Percentiles rank a stretch among this genome's conserved stretches.
These are phyloP conservation scores for Tenthredo distinguenda DNA, from an alignment of 2,888 invertebrate species.

Conservation along the genomic window DNA sequence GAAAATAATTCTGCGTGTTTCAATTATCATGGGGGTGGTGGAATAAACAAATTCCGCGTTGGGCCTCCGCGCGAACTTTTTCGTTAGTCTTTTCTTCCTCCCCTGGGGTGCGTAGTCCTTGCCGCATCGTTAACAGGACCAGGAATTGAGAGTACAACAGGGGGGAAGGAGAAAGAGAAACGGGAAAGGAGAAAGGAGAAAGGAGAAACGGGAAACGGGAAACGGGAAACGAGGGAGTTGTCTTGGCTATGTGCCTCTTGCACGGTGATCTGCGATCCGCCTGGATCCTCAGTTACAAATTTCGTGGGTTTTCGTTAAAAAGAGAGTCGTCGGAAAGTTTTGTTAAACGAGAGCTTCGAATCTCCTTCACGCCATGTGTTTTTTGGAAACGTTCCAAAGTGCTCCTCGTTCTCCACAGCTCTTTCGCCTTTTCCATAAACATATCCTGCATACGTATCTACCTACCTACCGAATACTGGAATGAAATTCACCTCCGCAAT, in stretches of 20 bases:
- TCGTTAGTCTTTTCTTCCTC: conserved; percentile 20
- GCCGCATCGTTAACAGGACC: conserved; percentile 30
- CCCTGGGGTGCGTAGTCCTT: conserved; percentile 20
- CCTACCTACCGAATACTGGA: neutral
- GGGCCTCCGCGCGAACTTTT: neutral
- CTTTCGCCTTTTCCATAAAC: neutral
- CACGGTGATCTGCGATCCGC: conserved; percentile 22
- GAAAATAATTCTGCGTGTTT: neutral
- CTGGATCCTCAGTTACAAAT: conserved; percentile 19
- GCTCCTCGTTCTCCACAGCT: neutral
- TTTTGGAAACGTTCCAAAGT: conserved; percentile 27
- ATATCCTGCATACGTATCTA: neutral
- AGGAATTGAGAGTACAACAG: conserved; percentile 30
- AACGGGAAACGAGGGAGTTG: conserved; percentile 18
- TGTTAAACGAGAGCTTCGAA: conserved; percentile 19
- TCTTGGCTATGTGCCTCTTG: conserved; percentile 23
- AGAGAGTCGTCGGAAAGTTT: neutral
- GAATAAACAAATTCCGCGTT: neutral
- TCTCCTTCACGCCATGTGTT: neutral
- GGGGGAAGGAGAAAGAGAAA: neutral
- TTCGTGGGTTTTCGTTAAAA: conserved; percentile 5
- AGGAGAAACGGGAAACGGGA: neutral
- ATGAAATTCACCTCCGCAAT: conserved; percentile 34
- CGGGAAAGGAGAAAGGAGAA: neutral
- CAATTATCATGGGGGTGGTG: neutral